These are phyloP conservation scores for Ridgeia piscesae DNA, from an alignment of 1,140 invertebrate species.

Conservation along the genomic window DNA sequence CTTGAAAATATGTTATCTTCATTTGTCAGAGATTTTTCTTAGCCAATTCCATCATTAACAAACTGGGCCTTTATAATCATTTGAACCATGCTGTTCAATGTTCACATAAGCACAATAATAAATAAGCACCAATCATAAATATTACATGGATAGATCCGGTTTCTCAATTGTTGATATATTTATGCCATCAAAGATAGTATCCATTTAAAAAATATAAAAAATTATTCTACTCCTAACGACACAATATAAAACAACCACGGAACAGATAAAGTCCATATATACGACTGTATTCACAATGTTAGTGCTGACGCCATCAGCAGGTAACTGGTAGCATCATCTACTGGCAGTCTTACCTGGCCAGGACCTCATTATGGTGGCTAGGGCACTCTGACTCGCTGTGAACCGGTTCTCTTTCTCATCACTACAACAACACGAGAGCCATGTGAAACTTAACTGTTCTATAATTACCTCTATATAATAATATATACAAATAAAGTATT, in stretches of 20 bases:
- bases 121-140: not conserved
- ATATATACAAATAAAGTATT: not conserved
- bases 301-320: too few relatives aligned
- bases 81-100: not conserved
- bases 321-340: too few relatives aligned
- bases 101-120: not conserved
- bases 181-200: too few relatives aligned
- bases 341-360: slow-evolving; percentile 71
- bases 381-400: slow-evolving; percentile 77
- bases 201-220: too few relatives aligned
- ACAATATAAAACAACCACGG: too few relatives aligned
- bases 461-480: not conserved
- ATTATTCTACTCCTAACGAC: too few relatives aligned
- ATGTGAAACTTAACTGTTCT: not conserved
- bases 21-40: not conserved
- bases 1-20: not conserved
- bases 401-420: slow-evolving; percentile 81
- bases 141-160: not conserved
- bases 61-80: not conserved
- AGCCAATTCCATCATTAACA: not conserved
- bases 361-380: slow-evolving; percentile 82
- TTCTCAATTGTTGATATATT: too few relatives aligned
- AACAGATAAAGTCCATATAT: too few relatives aligned
- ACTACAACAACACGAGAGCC: slow-evolving; percentile 55
- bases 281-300: too few relatives aligned